Evolutionary conservation across 1,140 invertebrate genomes (phyloP).

Genomic region (Leptinotarsa lineolata): DNA sequence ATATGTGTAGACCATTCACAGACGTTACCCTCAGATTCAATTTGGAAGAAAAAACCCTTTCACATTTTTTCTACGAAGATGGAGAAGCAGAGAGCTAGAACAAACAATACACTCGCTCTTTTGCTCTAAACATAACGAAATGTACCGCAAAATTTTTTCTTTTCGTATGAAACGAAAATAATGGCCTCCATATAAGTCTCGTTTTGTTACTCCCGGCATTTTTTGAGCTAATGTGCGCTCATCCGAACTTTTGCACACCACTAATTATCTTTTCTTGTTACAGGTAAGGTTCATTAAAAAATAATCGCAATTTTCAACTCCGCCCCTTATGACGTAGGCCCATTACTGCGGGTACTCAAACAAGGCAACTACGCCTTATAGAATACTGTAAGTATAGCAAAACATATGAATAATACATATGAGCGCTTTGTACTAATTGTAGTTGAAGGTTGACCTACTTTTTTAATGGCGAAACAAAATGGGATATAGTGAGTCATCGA

Average conservation of each 20-base stretch:
- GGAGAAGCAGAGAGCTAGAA: too few species aligned
- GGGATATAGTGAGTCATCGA: not conserved
- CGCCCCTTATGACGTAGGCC: not conserved
- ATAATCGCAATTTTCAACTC: conserved; percentile 1
- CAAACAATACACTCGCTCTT: too few species aligned
- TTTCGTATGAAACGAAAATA: too few species aligned
- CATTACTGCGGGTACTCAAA: conserved; percentile 2
- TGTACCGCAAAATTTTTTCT: too few species aligned
- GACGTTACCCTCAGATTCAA: too few species aligned
- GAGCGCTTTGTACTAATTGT: conserved; percentile 8
- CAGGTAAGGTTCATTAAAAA: conserved; percentile 1
- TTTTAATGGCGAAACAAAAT: not conserved
- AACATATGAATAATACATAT: not conserved
- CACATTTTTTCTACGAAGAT: too few species aligned
- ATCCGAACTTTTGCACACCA: not conserved
- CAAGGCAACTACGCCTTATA: not conserved
- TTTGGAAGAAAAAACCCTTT: too few species aligned
- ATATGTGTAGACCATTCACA: too few species aligned
- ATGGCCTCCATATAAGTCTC: too few species aligned
- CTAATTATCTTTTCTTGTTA: conserved; percentile 1
- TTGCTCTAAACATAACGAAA: too few species aligned
- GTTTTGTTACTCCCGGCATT: not conserved
- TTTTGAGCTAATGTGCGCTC: not conserved
- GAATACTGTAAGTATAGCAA: not conserved
- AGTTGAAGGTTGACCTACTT: conserved; percentile 6